Evolutionary conservation across 2,113 vertebrate species (phyloP).

Genomic region (Holacanthus passer): DNA sequence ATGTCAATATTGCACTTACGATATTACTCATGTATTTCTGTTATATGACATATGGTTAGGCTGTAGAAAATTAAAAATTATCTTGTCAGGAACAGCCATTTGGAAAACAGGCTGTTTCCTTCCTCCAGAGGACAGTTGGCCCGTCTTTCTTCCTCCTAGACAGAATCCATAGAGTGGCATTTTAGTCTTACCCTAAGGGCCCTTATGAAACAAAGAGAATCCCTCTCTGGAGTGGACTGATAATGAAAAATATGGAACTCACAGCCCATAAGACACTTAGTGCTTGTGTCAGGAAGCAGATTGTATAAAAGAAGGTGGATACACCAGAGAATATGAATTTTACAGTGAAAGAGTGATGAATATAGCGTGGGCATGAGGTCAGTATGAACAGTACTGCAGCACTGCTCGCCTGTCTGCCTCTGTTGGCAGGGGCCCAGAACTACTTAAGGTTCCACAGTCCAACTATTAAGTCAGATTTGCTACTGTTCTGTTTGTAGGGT

Average conservation of each 20-base stretch:
- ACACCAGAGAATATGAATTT: conserved; percentile 55
- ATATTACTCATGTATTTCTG: neutral
- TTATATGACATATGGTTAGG: neutral
- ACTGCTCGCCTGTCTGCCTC: conserved; percentile 60
- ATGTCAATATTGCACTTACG: neutral
- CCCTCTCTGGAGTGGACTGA: conserved; percentile 29
- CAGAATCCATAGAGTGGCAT: conserved; percentile 35
- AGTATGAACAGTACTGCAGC: conserved; percentile 46
- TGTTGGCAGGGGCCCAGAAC: conserved; percentile 60
- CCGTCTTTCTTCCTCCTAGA: conserved; percentile 11
- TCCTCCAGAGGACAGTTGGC: neutral
- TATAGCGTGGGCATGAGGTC: conserved; percentile 68
- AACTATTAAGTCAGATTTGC: conserved; percentile 34
- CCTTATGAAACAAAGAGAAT: conserved; percentile 31
- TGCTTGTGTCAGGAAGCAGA: conserved; percentile 49
- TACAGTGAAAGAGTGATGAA: conserved; percentile 60
- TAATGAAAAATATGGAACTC: conserved; percentile 42
- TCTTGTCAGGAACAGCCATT: neutral
- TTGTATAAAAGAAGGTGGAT: conserved; percentile 49
- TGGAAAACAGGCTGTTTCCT: neutral
- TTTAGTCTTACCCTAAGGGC: conserved; percentile 27
- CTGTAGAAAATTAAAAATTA: neutral
- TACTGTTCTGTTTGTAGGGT: neutral
- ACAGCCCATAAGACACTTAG: conserved; percentile 31
- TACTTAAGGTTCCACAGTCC: conserved; percentile 41